These are phyloP conservation scores for Proterorhinus semilunaris DNA, from an alignment of 2,113 vertebrate genomes.

Conservation along the genomic window DNA sequence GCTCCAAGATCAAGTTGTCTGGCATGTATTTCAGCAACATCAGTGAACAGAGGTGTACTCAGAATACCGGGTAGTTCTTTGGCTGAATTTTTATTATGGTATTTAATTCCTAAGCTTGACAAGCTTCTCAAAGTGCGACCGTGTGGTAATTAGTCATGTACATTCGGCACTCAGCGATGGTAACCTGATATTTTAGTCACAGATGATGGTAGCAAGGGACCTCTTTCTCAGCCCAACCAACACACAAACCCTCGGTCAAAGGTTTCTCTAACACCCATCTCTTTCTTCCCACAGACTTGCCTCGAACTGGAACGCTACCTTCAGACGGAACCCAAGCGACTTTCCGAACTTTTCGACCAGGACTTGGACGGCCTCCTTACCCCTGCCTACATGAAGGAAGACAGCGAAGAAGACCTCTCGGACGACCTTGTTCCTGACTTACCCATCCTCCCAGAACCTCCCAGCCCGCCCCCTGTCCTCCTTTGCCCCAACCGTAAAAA, in stretches of 20 bases:
- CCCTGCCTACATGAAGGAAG: constrained; percentile 83
- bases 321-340: constrained; percentile 92
- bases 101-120: too few species aligned
- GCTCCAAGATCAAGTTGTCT: too few species aligned
- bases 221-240: too few species aligned
- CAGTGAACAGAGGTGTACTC: too few species aligned
- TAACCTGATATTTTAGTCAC: too few species aligned
- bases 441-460: constrained; percentile 79
- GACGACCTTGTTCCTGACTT: constrained; percentile 83
- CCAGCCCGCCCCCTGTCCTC: constrained; percentile 73
- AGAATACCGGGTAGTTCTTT: too few species aligned
- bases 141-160: too few species aligned
- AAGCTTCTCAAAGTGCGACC: too few species aligned
- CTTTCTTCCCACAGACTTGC: constrained; percentile 83
- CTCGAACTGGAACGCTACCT: constrained; percentile 97
- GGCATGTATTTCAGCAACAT: too few species aligned
- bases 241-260: neutral
- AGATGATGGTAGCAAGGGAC: too few species aligned
- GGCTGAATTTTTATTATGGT: too few species aligned
- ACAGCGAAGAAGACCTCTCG: constrained; percentile 82
- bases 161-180: too few species aligned
- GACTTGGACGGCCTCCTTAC: constrained; percentile 92
- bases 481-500: constrained; percentile 74
- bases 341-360: constrained; percentile 91
- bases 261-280: constrained; percentile 12